Conservation (phyloP, 2,113 vertebrate species). For the Rhinoptilus africanus region DNA sequence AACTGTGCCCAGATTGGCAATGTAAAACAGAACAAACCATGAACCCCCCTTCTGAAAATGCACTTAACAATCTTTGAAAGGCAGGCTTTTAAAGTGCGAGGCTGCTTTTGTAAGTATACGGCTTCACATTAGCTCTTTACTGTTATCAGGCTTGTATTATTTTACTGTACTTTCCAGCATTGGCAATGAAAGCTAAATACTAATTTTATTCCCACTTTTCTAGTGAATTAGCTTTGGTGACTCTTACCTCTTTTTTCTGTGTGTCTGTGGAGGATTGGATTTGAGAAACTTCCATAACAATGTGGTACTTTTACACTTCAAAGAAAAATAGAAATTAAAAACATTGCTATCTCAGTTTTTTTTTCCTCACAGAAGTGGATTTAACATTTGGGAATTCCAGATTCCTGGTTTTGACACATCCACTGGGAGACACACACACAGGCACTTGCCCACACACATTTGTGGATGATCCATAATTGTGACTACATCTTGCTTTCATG, state of each 20-base stretch:
- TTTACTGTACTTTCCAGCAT: not conserved
- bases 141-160: not conserved
- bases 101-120: not conserved
- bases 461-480: not conserved
- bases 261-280: not conserved
- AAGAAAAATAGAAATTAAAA: not conserved
- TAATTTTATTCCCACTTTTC: not conserved
- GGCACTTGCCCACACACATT: not conserved
- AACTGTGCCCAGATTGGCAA: not conserved
- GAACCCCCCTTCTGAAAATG: not conserved
- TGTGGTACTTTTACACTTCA: not conserved
- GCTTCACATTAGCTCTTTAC: not conserved
- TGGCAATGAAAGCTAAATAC: not conserved
- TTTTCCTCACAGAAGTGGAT: not conserved
- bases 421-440: not conserved
- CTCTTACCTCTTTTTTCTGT: not conserved
- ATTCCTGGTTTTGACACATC: accelerated
- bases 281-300: not conserved
- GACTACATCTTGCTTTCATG: not conserved
- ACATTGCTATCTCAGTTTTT: not conserved
- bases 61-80: not conserved
- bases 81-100: not conserved
- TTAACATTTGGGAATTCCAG: not conserved
- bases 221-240: not conserved
- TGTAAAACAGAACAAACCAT: not conserved